Evolutionary conservation across 2,113 vertebrate species (phyloP), one percentile per base, ranked within the genome.

Genomic region (Podarcis muralis): DNA sequence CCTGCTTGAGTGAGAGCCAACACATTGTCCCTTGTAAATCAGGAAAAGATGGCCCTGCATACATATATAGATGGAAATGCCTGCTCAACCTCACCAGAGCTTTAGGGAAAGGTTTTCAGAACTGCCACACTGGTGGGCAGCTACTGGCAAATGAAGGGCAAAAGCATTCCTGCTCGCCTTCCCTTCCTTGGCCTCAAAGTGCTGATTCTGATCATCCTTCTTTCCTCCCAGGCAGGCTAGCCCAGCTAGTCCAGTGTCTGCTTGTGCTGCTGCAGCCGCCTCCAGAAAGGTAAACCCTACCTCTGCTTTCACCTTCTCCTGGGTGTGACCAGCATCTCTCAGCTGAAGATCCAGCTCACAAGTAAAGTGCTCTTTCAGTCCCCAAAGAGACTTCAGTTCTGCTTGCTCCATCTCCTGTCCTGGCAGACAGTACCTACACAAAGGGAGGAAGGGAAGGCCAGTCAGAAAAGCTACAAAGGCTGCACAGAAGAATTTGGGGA

Each of bases 291-390:
- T 43, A 81, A 89, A 80, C 91, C 43, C 75, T 87, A 96, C 91
- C 91, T 95, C 92, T 77, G 89, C 81, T 88, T 93, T 87, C 62
- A 79, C 68, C 87, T 95, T 88, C 83, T 95, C 92, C 90, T 95
- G 90, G 86, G 69, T 91, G 32, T 76, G 69, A 87, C 93, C 88
- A 89, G 89, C 89, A 68, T 95, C 90, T 89, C 87, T 6, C 32
- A 6, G 91, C 78, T 89, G 87, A 68, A 72, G 90, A 59, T 84
- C 82, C 72, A 92, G 83, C 72, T n/a, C 82, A 53, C 68, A 86
- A 57, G 90, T 86, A 53, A 88, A 62, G 7, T 85, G 80, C 40
- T 92, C 88, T 90, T 90, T 86, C 75, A 53, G 86, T n/a, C 71
- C 32, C n/a, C 87, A 27, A 68, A 59, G 75, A 86, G 81, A 79